Evolutionary conservation across 2,888 invertebrate genomes (phyloP).

Genomic region (Aleiodes testaceus): DNA sequence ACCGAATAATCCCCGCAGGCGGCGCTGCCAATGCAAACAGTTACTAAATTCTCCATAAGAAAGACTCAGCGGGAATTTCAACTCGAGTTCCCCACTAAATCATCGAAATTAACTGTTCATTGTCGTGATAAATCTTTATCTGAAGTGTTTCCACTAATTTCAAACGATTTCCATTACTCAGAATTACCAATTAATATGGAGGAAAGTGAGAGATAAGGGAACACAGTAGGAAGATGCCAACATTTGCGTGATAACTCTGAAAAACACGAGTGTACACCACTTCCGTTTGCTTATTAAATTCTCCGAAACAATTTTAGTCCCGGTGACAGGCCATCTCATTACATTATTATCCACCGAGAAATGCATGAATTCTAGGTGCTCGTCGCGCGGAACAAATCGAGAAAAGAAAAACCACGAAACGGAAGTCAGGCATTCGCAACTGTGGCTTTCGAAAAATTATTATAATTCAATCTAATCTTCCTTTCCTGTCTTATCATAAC

Average conservation of each 20-base stretch:
- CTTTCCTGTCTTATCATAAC: too few relatives aligned
- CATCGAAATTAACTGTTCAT: neutral
- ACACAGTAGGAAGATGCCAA: conserved; percentile 16
- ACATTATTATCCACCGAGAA: conserved; percentile 34
- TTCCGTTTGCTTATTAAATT: conserved; percentile 50
- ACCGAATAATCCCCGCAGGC: neutral
- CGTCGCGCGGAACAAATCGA: conserved; percentile 34
- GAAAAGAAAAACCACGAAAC: conserved; percentile 14
- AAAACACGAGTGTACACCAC: conserved; percentile 40
- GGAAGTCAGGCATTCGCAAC: conserved; percentile 29
- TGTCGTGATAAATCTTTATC: too few relatives aligned
- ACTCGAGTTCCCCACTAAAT: neutral
- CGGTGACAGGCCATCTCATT: conserved; percentile 49
- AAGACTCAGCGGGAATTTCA: conserved; percentile 6
- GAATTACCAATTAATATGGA: neutral
- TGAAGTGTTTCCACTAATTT: too few relatives aligned
- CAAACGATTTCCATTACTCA: neutral
- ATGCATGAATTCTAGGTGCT: conserved; percentile 26
- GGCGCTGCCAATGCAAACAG: neutral
- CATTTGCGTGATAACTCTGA: conserved; percentile 44
- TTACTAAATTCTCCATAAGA: too few relatives aligned
- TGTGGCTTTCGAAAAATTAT: conserved; percentile 1
- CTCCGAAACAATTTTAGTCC: conserved; percentile 53
- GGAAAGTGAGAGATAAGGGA: conserved; percentile 19
- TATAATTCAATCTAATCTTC: too few relatives aligned